These are phyloP conservation scores for Antitype chi DNA, from an alignment of 2,888 invertebrate genomes.

Conservation along the genomic window DNA sequence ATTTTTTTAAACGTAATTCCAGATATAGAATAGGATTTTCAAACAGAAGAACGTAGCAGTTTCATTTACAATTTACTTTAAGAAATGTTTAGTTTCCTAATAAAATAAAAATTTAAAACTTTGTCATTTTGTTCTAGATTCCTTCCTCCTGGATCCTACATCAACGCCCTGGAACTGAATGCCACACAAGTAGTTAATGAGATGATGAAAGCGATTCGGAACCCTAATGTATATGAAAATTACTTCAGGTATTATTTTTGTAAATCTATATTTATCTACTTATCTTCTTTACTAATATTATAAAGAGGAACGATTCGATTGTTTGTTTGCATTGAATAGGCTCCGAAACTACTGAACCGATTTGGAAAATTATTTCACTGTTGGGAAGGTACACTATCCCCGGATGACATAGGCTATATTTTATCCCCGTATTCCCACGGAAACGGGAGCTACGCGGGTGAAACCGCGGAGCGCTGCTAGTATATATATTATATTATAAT, in stretches of 20 bases:
- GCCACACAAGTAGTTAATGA: conserved; percentile 70
- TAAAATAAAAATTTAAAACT: neutral
- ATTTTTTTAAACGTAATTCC: neutral
- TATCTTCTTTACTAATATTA: no score
- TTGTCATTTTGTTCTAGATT: conserved; percentile 70
- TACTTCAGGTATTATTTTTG: conserved; percentile 78
- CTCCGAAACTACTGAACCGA: no score
- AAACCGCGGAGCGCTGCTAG: no score
- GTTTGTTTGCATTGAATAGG: no score
- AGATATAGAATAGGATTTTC: neutral
- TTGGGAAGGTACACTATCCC: no score
- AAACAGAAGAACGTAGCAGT: neutral
- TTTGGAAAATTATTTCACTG: no score
- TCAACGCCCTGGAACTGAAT: conserved; percentile 75
- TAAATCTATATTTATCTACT: neutral
- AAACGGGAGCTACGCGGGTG: no score
- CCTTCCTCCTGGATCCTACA: conserved; percentile 81
- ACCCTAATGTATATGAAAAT: conserved; percentile 71
- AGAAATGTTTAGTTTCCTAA: neutral
- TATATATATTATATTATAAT: no score
- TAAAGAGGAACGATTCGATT: no score
- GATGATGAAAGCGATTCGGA: conserved; percentile 74
- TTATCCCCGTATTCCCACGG: no score
- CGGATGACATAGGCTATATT: no score
- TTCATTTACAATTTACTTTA: neutral